Percentiles rank a stretch among this genome's conserved stretches.
Conservation (phyloP, 1,140 invertebrate genomes). For the Lepidurus packardi region DNA sequence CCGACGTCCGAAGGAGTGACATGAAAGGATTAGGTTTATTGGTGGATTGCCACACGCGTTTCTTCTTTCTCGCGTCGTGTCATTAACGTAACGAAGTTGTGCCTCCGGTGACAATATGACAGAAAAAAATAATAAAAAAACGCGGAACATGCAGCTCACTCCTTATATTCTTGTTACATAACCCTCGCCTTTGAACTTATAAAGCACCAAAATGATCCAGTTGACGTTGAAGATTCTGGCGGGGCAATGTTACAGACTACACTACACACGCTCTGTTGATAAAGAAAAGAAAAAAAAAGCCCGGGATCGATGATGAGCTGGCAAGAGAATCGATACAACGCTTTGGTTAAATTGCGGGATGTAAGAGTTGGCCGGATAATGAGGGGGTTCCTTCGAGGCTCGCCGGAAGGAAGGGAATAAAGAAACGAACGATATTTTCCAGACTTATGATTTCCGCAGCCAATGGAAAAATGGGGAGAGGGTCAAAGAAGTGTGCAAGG, state of each 20-base stretch:
- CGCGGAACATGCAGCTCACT: background rate
- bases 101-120: background rate
- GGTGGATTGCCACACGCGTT: background rate
- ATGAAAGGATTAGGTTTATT: background rate
- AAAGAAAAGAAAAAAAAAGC: background rate
- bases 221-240: background rate
- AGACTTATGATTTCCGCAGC: background rate
- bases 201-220: background rate
- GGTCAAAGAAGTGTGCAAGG: background rate
- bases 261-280: background rate
- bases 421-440: background rate
- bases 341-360: background rate
- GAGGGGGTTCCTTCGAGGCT: background rate
- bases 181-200: background rate
- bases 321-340: background rate
- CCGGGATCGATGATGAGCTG: background rate
- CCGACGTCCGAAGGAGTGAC: background rate
- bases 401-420: background rate
- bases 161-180: background rate
- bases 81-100: background rate
- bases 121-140: background rate
- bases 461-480: background rate
- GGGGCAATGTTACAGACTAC: background rate
- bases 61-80: background rate
- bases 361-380: constrained; percentile 9